A percentile compares a stretch with the other conserved stretches of the same genome.
phyloP scores from a whole-genome alignment of 2,888 invertebrate species.

The Agrenia bidenticulata region DNA sequence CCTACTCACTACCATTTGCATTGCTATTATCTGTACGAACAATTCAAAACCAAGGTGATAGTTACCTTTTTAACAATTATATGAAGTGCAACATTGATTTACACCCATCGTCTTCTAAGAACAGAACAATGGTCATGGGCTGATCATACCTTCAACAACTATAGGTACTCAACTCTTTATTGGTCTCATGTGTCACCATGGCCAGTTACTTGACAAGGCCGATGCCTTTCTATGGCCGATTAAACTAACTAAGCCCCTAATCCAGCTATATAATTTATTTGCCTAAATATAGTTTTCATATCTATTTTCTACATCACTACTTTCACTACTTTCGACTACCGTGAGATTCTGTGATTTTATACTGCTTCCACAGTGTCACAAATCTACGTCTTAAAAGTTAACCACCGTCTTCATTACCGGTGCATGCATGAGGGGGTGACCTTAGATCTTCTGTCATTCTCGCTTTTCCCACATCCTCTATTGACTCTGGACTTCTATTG shows the following conservation, averaged over 20 bases:
- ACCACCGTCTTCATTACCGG: too few species aligned
- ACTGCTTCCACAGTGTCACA: too few species aligned
- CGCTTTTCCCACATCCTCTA: too few species aligned
- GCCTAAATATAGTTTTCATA: background rate
- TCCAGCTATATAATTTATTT: background rate
- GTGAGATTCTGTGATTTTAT: too few species aligned
- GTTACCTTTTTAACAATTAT: slow-evolving; percentile 5
- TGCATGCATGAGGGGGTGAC: too few species aligned
- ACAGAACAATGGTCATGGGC: background rate
- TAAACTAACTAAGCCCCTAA: background rate
- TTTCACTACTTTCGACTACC: slow-evolving; percentile 18
- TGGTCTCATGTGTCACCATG: slow-evolving; percentile 43
- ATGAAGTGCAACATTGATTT: background rate
- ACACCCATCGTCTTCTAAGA: background rate
- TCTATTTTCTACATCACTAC: slow-evolving; percentile 7
- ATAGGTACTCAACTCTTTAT: slow-evolving; percentile 17
- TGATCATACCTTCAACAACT: background rate
- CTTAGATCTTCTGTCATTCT: too few species aligned
- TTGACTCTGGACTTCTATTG: too few species aligned
- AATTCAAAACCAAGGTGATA: too few species aligned
- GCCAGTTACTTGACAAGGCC: slow-evolving; percentile 28
- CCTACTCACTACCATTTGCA: too few species aligned
- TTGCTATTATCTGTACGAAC: too few species aligned
- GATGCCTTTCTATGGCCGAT: slow-evolving; percentile 16
- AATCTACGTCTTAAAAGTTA: too few species aligned